Evolutionary conservation across 1,140 invertebrate genomes (phyloP), one percentile per base, ranked within the genome.

Genomic region (Pogonomyrmex californicus): DNA sequence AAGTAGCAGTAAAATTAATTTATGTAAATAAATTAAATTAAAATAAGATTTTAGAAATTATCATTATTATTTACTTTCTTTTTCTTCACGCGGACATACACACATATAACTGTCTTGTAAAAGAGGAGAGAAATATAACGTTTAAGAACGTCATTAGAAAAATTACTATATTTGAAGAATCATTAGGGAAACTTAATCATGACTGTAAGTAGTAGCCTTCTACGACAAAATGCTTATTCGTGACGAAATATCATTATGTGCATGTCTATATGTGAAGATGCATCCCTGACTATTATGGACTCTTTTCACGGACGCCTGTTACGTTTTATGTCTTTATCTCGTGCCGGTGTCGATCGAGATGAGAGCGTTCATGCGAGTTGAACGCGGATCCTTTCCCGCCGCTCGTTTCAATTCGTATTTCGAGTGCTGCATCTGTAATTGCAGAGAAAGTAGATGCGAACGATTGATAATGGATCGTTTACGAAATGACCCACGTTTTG

Each of bases 301-400:
- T 92, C 91, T 62, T 75, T 92, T 93, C 88, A 87, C 85, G 85
- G 79, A 91, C 88, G 86, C 88, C 92, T 92, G 93, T 93, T 93
- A 93, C 92, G 92, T 92, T 94, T 94, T 94, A 94, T 94, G 93
- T 94, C 93, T 94, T 93, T 93, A 94, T 94, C 87, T 87, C 86
- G 83, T 88, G 89, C 77, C 76, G 85, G 76, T 86, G 86, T 87
- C 89, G 89, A 90, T 90, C 90, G 75, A 91, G 91, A 93, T 89
- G 87, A 94, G 91, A 92, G 86, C 60, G 81, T 62, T 86, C 86
- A 90, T 86, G 47, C 33, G 44, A 47, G 33, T 75, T 47, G 68
- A 76, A 58, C 62, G 33, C 38, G 65, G 38, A n/a, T 86, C 56
- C 41, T 75, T 86, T 88, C 89, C 14, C 38, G 1, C 30, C 70